Percentiles rank a stretch among this genome's conserved stretches.
Conservation (phyloP, 1,140 invertebrate species). For the Homarus americanus region DNA sequence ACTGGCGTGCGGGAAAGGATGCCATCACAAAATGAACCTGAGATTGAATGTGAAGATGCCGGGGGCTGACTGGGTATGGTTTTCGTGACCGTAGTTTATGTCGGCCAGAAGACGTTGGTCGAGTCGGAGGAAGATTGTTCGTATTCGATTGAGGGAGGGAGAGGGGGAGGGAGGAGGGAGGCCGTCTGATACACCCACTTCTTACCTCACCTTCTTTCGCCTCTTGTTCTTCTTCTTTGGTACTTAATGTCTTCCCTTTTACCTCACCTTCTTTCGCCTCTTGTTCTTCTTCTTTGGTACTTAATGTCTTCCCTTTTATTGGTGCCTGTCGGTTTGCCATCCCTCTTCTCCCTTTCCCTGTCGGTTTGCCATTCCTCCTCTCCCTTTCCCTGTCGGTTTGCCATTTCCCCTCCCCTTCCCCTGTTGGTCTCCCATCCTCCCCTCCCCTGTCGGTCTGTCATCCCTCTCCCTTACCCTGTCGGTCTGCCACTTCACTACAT, state of each 20-base stretch:
- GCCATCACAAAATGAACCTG: conserved; percentile 30
- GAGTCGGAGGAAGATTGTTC: conserved; percentile 15
- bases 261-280: no score
- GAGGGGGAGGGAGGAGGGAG: background rate
- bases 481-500: no score
- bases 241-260: no score
- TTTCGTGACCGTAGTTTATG: conserved; percentile 31
- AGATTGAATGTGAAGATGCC: conserved; percentile 45
- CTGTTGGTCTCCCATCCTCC: background rate
- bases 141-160: background rate
- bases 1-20: conserved; percentile 9
- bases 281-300: no score
- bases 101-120: conserved; percentile 11
- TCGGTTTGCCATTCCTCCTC: no score
- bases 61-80: background rate
- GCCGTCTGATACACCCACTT: background rate
- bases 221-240: no score
- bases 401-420: background rate
- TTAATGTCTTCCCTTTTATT: background rate
- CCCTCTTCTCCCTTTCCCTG: no score
- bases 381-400: background rate
- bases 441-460: background rate
- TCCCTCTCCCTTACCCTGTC: no score
- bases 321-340: no score
- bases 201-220: background rate